phyloP scores from a whole-genome alignment of 2,113 vertebrate genomes.

The Hyperoodon ampullatus region DNA sequence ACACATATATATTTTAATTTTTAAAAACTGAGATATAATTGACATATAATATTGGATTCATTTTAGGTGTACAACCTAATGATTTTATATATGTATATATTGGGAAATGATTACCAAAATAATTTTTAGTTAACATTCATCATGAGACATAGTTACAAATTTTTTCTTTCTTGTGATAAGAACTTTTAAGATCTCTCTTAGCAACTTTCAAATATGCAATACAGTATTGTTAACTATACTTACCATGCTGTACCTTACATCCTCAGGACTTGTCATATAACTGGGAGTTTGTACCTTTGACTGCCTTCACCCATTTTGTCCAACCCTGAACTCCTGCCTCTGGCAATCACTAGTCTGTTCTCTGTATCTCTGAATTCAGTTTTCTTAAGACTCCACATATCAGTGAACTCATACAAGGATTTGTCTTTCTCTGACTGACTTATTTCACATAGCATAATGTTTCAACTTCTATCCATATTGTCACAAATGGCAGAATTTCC shows the following conservation, averaged over 20 bases:
- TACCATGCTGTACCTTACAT: accelerated
- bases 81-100: background rate
- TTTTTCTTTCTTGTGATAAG: background rate
- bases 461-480: background rate
- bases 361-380: background rate
- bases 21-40: background rate
- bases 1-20: background rate
- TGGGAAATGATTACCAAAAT: background rate
- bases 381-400: background rate
- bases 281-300: background rate
- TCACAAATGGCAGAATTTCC: background rate
- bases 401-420: background rate
- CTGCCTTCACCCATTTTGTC: background rate
- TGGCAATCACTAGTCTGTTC: background rate
- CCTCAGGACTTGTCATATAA: no score
- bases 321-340: background rate
- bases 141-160: background rate
- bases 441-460: background rate
- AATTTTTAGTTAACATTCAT: background rate
- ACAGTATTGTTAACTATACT: background rate
- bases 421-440: background rate
- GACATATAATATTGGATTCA: background rate
- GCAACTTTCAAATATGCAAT: background rate
- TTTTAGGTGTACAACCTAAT: background rate
- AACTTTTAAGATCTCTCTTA: background rate